Conservation (phyloP, 2,888 invertebrate species). For the Ophion costatus region DNA sequence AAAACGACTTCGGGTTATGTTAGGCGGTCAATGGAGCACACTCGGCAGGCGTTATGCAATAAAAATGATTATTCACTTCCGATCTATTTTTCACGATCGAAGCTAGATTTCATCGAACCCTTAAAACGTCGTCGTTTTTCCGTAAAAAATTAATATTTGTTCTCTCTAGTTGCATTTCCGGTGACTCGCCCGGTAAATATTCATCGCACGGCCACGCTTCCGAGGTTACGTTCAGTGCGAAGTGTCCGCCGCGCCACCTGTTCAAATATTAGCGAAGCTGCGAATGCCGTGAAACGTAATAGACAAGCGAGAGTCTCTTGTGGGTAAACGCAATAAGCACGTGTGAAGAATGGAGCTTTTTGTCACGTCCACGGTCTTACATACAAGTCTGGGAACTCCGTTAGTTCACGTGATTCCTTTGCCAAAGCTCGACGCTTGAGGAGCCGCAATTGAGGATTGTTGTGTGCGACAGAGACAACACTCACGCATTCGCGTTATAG, state of each 20-base stretch:
- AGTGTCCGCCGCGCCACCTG: not conserved
- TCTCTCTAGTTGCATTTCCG: not conserved
- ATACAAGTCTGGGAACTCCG: too few species aligned
- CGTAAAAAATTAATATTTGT: too few species aligned
- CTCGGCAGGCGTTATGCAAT: not conserved
- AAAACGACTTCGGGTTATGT: conserved; percentile 8
- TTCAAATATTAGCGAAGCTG: not conserved
- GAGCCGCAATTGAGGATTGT: too few species aligned
- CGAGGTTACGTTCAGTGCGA: not conserved
- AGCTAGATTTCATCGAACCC: not conserved
- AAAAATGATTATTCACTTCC: not conserved
- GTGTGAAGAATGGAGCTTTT: not conserved
- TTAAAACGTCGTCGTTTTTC: not conserved
- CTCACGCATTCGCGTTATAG: too few species aligned
- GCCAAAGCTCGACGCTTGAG: too few species aligned
- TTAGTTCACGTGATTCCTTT: too few species aligned
- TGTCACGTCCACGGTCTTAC: too few species aligned
- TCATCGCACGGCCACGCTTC: not conserved
- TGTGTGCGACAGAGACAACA: too few species aligned
- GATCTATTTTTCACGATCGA: not conserved
- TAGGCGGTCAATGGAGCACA: not conserved
- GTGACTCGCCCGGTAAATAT: not conserved
- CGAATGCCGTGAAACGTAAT: not conserved
- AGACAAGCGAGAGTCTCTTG: not conserved
- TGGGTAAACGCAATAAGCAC: not conserved